Base-by-base conservation (phyloP, 2,113 vertebrate genomes). In the Cygnus buccinator region DNA sequence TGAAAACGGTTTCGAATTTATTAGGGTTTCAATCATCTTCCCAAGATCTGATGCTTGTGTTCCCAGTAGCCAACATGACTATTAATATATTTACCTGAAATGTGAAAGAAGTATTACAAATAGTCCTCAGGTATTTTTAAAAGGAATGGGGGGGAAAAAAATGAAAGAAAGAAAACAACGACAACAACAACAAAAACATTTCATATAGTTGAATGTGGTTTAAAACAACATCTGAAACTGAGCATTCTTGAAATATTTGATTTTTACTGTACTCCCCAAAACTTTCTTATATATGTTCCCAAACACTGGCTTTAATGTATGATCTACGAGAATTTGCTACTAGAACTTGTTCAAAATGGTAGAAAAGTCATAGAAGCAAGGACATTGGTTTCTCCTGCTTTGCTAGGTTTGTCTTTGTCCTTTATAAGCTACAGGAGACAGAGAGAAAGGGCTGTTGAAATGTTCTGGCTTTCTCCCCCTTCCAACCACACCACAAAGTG, bases 1-100 rank as follows among this genome's bases (percentile, higher is more conserved):
- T 97, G 96, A 97, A 97, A 93, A 95, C 74, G 73, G 85, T 94
- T 97, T 85, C 79, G 95, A 94, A 96, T 96, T 91, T 96, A 90
- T 97, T 92, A 95, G 94, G 11, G 59, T 58, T 96, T 95, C 83
- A 80, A 95, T 95, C 66, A 95, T 94, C 83, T 78, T 87, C 26
- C 79, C 48, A 89, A 96, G 63, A 92, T 68, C 70, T 96, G 61
- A 74, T 94, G n/a, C 62, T 57, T 87, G 70, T 61, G 25, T 54
- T 89, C 74, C 63, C 44, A 20, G 81, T 93, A 90, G 33, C 63
- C 65, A 84, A 28, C 44, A 57, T 84, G 87, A 62, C 71, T 68
- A 71, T 74, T 94, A 85, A 84, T 82, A 75, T 43, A 25, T 84
- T 78, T 84, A 96, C 59, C 93, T 95, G 95, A 62, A 84, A 87